A percentile compares a stretch with the other conserved stretches of the same genome.
These are phyloP conservation scores for Laspeyria flexula DNA, from an alignment of 2,888 invertebrate species.

Conservation along the genomic window DNA sequence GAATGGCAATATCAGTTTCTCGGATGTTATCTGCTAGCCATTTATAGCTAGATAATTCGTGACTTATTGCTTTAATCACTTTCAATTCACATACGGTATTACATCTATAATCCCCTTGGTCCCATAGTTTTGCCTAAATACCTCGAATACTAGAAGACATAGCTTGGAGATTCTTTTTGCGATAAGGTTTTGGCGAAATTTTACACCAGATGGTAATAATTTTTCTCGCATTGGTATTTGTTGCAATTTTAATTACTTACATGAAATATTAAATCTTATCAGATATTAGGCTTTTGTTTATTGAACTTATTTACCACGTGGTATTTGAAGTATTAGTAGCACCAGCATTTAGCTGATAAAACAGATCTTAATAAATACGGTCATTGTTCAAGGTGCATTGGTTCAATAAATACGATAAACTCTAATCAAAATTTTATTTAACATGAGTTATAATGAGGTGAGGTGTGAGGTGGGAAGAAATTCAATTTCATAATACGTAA, in stretches of 20 bases:
- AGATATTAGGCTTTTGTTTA: not conserved
- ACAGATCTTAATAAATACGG: no score
- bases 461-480: no score
- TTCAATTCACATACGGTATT: not conserved
- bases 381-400: no score
- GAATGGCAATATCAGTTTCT: not conserved
- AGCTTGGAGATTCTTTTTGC: not conserved
- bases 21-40: not conserved
- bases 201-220: not conserved
- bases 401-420: no score
- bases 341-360: no score
- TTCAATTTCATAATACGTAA: no score
- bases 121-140: constrained; percentile 31
- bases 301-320: no score
- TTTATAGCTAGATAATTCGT: not conserved
- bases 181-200: constrained; percentile 34
- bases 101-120: constrained; percentile 33
- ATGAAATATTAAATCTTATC: not conserved
- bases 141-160: constrained; percentile 3
- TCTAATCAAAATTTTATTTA: no score
- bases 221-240: no score
- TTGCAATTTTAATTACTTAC: not conserved
- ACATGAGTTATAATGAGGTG: no score
- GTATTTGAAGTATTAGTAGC: no score
- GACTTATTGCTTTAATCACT: not conserved